Evolutionary conservation across 2,797 vertebrate species (phyloP).

Genomic region (Anabacerthia variegaticeps): DNA sequence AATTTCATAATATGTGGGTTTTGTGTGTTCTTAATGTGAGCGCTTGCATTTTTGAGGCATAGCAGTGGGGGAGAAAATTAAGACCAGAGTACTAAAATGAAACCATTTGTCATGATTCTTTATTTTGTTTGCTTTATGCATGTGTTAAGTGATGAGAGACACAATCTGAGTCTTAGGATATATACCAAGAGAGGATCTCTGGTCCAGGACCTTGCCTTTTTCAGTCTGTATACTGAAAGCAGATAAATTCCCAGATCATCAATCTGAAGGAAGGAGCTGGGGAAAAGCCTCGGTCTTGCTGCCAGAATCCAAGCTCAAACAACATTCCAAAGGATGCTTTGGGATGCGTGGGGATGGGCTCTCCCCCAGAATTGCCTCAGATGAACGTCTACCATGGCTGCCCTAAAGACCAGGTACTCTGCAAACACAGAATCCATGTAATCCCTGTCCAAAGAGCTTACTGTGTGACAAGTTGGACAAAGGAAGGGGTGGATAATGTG

Average conservation of each 20-base stretch:
- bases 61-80: neutral
- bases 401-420: neutral
- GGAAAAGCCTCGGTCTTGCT: neutral
- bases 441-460: fast-evolving
- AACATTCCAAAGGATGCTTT: neutral
- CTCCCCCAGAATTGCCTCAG: neutral
- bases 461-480: fast-evolving
- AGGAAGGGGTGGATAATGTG: neutral
- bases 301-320: neutral
- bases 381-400: neutral
- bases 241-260: neutral
- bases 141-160: neutral
- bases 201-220: neutral
- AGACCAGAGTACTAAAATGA: neutral
- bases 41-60: neutral
- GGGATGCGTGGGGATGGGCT: neutral
- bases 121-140: neutral
- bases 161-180: neutral
- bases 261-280: neutral
- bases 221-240: neutral
- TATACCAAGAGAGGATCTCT: neutral
- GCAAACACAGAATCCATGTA: neutral
- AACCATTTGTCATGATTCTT: neutral
- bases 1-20: neutral
- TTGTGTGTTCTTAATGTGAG: neutral